These are phyloP conservation scores for Sarcophilus harrisii DNA, from an alignment of 2,797 vertebrate species.

Conservation along the genomic window DNA sequence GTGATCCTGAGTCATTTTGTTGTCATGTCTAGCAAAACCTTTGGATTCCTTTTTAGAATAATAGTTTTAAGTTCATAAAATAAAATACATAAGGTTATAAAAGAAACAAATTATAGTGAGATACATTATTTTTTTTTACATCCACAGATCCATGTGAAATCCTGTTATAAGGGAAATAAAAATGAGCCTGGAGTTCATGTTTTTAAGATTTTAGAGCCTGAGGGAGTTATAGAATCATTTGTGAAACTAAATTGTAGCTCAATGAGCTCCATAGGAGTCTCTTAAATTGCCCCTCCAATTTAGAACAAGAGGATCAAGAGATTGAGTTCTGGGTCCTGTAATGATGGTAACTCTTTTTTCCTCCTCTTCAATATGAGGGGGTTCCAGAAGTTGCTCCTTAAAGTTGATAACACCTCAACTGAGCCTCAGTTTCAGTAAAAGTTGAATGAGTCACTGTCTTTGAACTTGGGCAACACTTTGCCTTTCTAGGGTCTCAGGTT, in stretches of 20 bases:
- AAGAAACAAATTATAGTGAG: background rate
- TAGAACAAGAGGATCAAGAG: background rate
- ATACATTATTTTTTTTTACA: background rate
- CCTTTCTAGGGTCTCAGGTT: background rate
- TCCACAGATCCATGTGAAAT: background rate
- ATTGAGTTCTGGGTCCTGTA: background rate
- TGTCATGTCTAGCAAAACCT: background rate
- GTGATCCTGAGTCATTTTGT: background rate
- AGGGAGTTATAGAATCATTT: background rate
- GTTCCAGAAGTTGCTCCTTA: background rate
- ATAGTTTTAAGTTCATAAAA: background rate
- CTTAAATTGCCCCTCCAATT: background rate
- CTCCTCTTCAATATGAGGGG: background rate
- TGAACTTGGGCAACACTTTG: background rate
- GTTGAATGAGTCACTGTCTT: background rate
- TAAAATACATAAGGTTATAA: background rate
- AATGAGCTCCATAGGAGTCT: background rate
- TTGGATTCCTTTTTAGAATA: background rate
- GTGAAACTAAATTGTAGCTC: background rate
- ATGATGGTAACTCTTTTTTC: background rate
- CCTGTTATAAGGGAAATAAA: background rate
- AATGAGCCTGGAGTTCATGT: background rate
- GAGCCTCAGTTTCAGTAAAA: background rate
- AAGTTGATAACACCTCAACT: background rate
- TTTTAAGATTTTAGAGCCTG: background rate